A percentile compares a stretch with the other conserved stretches of the same genome.
Conservation (phyloP, 2,888 invertebrate genomes). For the Congeria kusceri region DNA sequence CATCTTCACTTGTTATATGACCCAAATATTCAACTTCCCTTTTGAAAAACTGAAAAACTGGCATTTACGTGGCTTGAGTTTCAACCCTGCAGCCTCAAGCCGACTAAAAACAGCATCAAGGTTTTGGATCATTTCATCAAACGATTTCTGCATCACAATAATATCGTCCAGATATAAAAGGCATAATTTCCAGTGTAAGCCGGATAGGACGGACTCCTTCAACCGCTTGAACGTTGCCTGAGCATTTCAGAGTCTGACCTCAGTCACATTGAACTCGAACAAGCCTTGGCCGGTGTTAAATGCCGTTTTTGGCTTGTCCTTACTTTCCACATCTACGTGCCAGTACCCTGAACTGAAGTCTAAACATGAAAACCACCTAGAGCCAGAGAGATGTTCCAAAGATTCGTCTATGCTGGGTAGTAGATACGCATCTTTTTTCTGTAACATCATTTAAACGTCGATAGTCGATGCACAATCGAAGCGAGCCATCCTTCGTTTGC, state of each 20-base stretch:
- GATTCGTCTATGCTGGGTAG: too few relatives aligned
- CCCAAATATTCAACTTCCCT: too few relatives aligned
- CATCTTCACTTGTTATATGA: too few relatives aligned
- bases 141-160: constrained; percentile 17
- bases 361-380: too few relatives aligned
- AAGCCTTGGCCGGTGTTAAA: too few relatives aligned
- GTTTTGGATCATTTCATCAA: constrained; percentile 21
- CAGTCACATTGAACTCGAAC: constrained; percentile 13
- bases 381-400: too few relatives aligned
- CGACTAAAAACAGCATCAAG: constrained; percentile 14
- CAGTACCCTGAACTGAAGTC: too few relatives aligned
- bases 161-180: constrained; percentile 41
- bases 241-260: constrained; percentile 24
- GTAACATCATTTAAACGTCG: too few relatives aligned
- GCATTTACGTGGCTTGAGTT: constrained; percentile 39
- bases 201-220: constrained; percentile 15
- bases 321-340: too few relatives aligned
- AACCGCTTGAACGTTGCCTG: constrained; percentile 31
- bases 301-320: too few relatives aligned
- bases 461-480: background rate
- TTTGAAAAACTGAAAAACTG: constrained; percentile 17
- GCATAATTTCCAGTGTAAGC: constrained; percentile 17
- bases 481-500: too few relatives aligned
- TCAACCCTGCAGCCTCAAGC: constrained; percentile 25
- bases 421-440: too few relatives aligned